Evolutionary conservation across 1,140 invertebrate genomes (phyloP).

Genomic region (Drosophila albomicans): DNA sequence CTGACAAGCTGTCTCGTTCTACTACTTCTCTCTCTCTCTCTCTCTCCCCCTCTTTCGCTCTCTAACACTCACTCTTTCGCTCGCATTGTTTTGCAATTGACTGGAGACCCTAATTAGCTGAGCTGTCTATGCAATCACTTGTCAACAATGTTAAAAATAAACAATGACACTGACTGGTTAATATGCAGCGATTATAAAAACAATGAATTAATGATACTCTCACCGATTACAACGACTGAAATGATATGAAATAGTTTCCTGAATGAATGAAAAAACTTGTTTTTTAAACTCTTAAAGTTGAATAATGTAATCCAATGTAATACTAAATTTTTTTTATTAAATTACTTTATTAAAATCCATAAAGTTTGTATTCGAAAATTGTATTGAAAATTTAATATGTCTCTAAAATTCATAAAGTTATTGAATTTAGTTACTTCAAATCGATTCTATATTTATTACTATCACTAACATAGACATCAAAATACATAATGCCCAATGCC

Average conservation of each 20-base stretch:
- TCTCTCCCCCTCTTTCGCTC: neutral
- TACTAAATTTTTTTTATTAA: too few species aligned
- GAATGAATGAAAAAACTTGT: too few species aligned
- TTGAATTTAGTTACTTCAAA: too few species aligned
- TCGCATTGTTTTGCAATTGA: conserved; percentile 23
- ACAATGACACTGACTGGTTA: conserved; percentile 43
- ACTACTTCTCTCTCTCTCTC: neutral
- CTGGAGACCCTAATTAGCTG: conserved; percentile 62
- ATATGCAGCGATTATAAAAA: conserved; percentile 12
- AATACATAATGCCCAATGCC: neutral
- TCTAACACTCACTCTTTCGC: neutral
- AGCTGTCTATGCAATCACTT: conserved; percentile 54
- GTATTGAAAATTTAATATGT: too few species aligned
- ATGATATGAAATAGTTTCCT: too few species aligned
- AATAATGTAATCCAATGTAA: too few species aligned
- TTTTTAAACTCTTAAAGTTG: too few species aligned
- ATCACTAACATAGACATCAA: neutral
- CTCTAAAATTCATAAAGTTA: too few species aligned
- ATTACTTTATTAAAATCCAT: too few species aligned
- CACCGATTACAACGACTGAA: neutral
- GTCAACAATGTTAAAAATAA: conserved; percentile 56
- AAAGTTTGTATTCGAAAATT: too few species aligned
- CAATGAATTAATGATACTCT: conserved; percentile 5
- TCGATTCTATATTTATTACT: neutral
- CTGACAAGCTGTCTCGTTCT: conserved; percentile 8